phyloP scores from a whole-genome alignment of 2,113 vertebrate genomes.

The Felis catus region DNA sequence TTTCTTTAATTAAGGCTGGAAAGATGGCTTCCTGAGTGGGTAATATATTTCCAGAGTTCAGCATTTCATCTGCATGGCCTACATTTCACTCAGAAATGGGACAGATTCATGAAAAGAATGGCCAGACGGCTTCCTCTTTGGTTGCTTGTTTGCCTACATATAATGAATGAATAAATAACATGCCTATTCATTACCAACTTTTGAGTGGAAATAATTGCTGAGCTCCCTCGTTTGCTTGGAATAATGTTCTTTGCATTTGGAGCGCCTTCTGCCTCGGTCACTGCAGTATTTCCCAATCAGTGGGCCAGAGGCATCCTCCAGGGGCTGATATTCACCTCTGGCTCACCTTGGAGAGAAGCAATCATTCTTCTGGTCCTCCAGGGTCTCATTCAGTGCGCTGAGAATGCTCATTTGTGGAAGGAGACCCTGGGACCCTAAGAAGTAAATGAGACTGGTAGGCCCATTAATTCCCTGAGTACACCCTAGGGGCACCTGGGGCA shows the following conservation, averaged over 20 bases:
- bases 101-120: constrained; percentile 60
- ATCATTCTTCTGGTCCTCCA: constrained; percentile 15
- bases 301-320: not conserved
- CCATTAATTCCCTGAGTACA: constrained; percentile 69
- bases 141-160: constrained; percentile 62
- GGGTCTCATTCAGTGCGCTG: not conserved
- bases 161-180: constrained; percentile 70
- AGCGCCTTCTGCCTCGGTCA: not conserved
- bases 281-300: not conserved
- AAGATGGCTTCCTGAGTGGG: constrained; percentile 51
- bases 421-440: constrained; percentile 48
- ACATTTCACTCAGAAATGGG: constrained; percentile 65
- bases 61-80: constrained; percentile 66
- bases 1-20: constrained; percentile 79
- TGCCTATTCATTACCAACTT: constrained; percentile 68
- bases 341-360: constrained; percentile 50
- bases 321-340: not conserved
- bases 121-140: constrained; percentile 59
- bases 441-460: constrained; percentile 62
- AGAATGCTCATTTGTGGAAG: constrained; percentile 12
- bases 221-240: constrained; percentile 42
- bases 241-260: not conserved
- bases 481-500: constrained; percentile 40
- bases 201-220: constrained; percentile 51
- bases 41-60: constrained; percentile 66